Conservation (phyloP, 2,113 vertebrate species). For the Trematocara variabile region DNA sequence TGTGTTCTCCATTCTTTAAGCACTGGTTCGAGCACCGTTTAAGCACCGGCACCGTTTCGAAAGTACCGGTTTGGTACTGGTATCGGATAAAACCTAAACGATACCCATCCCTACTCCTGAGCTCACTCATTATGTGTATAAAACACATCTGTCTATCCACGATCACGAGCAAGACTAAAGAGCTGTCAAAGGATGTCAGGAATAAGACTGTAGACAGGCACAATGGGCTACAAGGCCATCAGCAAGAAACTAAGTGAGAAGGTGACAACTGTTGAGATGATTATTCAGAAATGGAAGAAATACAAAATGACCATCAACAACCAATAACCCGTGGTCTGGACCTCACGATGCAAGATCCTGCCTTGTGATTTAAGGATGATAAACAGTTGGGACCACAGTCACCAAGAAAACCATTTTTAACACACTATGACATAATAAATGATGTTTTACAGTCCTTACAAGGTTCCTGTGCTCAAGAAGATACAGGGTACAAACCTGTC, state of each 20-base stretch:
- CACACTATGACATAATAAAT: not conserved
- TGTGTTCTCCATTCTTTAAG: too few relatives aligned
- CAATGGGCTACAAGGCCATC: not conserved
- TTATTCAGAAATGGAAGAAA: not conserved
- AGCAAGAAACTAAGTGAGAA: not conserved
- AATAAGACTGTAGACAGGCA: not conserved
- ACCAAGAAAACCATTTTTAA: not conserved
- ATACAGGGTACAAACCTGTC: not conserved
- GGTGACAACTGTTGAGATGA: not conserved
- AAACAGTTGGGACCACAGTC: not conserved
- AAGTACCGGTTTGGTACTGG: too few relatives aligned
- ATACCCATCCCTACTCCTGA: too few relatives aligned
- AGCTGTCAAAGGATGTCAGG: not conserved
- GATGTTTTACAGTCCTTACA: not conserved
- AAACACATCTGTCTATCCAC: not conserved
- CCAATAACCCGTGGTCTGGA: not conserved
- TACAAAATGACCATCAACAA: not conserved
- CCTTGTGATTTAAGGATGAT: not conserved
- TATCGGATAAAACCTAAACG: too few relatives aligned
- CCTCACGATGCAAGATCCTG: not conserved
- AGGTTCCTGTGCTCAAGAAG: not conserved
- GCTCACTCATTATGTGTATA: not conserved
- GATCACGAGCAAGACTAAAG: not conserved
- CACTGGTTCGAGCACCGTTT: too few relatives aligned
- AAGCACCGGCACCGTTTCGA: too few relatives aligned